A percentile compares a stretch with the other conserved stretches of the same genome.
Evolutionary conservation across 2,797 vertebrate genomes (phyloP).

Genomic region (Morelia viridis): DNA sequence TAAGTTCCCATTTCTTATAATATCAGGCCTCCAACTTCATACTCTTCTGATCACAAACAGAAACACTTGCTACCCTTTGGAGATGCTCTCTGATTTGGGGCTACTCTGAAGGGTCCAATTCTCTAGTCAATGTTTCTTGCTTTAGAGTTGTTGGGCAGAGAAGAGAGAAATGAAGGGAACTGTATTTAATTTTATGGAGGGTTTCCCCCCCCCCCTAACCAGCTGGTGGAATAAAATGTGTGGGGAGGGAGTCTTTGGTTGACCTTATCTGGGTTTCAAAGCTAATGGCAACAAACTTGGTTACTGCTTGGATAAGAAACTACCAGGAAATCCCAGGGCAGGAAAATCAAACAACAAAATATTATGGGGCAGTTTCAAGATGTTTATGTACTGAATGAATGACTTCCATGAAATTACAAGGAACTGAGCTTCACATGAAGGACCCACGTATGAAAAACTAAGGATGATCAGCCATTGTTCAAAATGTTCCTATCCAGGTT

Average conservation of each 20-base stretch:
- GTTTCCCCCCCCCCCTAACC: background rate
- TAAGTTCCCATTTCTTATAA: background rate
- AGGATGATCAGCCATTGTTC: constrained; percentile 11
- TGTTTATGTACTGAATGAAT: background rate
- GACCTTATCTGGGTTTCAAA: background rate
- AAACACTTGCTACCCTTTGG: background rate
- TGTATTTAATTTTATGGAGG: background rate
- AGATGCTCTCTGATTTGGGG: background rate
- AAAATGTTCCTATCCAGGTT: background rate
- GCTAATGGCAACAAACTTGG: background rate
- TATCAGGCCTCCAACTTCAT: background rate
- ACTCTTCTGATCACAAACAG: background rate
- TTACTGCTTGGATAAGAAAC: background rate
- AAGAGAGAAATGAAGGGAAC: background rate
- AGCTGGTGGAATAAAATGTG: background rate
- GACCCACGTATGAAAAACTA: background rate
- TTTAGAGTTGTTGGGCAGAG: background rate
- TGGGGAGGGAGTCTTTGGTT: background rate
- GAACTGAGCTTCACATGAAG: background rate
- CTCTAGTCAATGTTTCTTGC: background rate
- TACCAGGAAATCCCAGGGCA: background rate
- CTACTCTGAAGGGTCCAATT: background rate
- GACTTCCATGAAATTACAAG: background rate
- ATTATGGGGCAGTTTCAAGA: background rate
- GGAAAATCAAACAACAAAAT: background rate